A percentile compares a stretch with the other conserved stretches of the same genome.
These are phyloP conservation scores for Gryllus bimaculatus DNA, from an alignment of 1,140 invertebrate genomes.

Conservation along the genomic window DNA sequence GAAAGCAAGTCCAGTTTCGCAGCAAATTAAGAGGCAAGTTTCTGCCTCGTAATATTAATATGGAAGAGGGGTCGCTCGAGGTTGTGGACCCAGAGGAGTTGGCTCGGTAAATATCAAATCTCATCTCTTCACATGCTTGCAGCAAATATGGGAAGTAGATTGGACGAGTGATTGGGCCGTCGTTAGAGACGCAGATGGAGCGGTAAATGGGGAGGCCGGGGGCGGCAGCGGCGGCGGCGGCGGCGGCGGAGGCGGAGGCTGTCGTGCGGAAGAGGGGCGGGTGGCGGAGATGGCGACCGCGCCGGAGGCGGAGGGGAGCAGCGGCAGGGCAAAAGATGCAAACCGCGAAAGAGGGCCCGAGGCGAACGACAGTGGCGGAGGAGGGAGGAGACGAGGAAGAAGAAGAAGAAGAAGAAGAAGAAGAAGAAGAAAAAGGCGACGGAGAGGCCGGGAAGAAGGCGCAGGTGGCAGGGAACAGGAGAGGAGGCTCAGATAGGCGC, in stretches of 20 bases:
- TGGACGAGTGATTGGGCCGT: not conserved
- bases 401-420: too few species aligned
- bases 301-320: not conserved
- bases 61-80: not conserved
- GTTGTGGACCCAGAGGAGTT: not conserved
- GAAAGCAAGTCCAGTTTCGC: not conserved
- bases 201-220: slow-evolving; percentile 16
- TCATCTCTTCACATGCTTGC: not conserved
- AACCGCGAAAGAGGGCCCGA: too few species aligned
- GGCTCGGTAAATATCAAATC: not conserved
- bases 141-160: not conserved
- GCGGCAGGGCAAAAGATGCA: not conserved
- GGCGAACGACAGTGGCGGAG: too few species aligned
- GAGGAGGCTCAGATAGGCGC: not conserved
- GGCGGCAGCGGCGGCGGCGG: slow-evolving; percentile 11
- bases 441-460: too few species aligned
- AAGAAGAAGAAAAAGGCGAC: too few species aligned
- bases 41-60: not conserved
- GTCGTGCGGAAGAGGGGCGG: slow-evolving; percentile 13
- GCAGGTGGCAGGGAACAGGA: too few species aligned
- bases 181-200: slow-evolving; percentile 2
- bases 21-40: not conserved
- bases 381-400: too few species aligned
- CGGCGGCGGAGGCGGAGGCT: slow-evolving; percentile 15
- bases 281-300: not conserved